A percentile compares a stretch with the other conserved stretches of the same genome.
These are phyloP conservation scores for Chaetodon trifasciatus DNA, from an alignment of 2,797 vertebrate species.

Conservation along the genomic window DNA sequence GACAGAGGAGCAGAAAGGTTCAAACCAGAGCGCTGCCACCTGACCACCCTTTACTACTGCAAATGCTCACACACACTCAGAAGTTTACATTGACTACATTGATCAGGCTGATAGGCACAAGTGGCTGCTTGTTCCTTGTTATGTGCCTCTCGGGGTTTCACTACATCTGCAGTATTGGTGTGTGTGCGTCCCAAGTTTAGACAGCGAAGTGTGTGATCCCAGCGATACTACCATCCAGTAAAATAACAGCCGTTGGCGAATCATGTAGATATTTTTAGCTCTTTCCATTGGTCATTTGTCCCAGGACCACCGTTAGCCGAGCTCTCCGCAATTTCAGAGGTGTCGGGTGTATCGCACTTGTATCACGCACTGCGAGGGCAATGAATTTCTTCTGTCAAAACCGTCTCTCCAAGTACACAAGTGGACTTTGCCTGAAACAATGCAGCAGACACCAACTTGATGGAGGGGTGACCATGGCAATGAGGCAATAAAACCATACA, in stretches of 20 bases:
- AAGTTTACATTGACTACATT: not conserved
- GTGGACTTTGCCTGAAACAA: conserved; percentile 5
- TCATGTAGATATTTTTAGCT: conserved; percentile 50
- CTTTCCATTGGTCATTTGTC: conserved; percentile 36
- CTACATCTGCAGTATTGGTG: not conserved
- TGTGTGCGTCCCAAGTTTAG: not conserved
- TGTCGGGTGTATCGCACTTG: conserved; percentile 31
- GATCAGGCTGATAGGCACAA: not conserved
- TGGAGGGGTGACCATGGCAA: conserved; percentile 19
- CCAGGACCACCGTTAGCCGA: conserved; percentile 18
- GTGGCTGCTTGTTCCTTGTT: not conserved
- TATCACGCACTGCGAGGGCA: not conserved
- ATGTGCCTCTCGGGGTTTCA: too few species aligned
- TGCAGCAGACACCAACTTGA: not conserved
- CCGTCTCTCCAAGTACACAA: conserved; percentile 2
- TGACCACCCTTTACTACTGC: not conserved
- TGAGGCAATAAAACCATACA: conserved; percentile 52
- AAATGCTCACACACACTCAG: not conserved
- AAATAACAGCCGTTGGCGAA: conserved; percentile 33
- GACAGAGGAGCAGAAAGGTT: conserved; percentile 47
- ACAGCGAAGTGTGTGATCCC: conserved; percentile 15
- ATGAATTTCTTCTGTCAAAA: conserved; percentile 3
- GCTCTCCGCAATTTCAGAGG: conserved; percentile 33
- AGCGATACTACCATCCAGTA: not conserved
- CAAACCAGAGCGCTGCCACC: conserved; percentile 40